These are phyloP conservation scores for Neodontobutis hainanensis DNA, from an alignment of 2,113 vertebrate species.

Conservation along the genomic window DNA sequence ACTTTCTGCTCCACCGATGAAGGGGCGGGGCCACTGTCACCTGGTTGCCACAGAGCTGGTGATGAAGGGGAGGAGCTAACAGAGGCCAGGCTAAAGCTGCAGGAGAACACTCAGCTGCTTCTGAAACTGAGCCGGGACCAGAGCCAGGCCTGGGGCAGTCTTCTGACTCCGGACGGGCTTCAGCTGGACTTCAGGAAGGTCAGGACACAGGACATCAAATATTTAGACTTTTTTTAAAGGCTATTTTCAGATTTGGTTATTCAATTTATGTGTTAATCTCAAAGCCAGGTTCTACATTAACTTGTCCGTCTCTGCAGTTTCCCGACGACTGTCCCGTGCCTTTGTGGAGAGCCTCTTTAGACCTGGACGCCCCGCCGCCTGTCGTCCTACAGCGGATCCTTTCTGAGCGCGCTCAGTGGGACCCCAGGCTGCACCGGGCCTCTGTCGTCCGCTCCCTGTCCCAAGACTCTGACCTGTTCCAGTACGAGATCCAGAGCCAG, in stretches of 20 bases:
- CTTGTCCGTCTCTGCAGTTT: slow-evolving; percentile 55
- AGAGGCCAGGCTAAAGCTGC: not conserved
- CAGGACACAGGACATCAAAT: too few relatives aligned
- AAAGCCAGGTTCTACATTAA: not conserved
- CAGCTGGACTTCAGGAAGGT: slow-evolving; percentile 9
- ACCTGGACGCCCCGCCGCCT: slow-evolving; percentile 73
- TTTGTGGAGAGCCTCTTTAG: slow-evolving; percentile 77
- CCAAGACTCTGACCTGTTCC: slow-evolving; percentile 77
- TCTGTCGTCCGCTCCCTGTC: slow-evolving; percentile 73
- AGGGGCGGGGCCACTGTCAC: slow-evolving; percentile 21
- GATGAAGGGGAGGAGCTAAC: slow-evolving; percentile 2
- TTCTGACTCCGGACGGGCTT: not conserved
- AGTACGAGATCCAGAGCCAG: slow-evolving; percentile 64
- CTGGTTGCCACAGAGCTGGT: slow-evolving; percentile 5
- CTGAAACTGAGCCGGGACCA: slow-evolving; percentile 3
- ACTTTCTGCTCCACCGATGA: slow-evolving; percentile 1
- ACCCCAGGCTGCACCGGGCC: slow-evolving; percentile 62
- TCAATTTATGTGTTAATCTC: too few relatives aligned
- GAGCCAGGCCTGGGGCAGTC: not conserved
- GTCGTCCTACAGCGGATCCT: slow-evolving; percentile 76
- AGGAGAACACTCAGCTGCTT: not conserved
- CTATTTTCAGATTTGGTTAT: too few relatives aligned
- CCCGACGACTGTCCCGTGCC: slow-evolving; percentile 72
- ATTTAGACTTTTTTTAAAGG: too few relatives aligned
- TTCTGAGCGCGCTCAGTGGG: slow-evolving; percentile 76